Conservation (phyloP, 2,888 invertebrate species). For the Netelia inedita region DNA sequence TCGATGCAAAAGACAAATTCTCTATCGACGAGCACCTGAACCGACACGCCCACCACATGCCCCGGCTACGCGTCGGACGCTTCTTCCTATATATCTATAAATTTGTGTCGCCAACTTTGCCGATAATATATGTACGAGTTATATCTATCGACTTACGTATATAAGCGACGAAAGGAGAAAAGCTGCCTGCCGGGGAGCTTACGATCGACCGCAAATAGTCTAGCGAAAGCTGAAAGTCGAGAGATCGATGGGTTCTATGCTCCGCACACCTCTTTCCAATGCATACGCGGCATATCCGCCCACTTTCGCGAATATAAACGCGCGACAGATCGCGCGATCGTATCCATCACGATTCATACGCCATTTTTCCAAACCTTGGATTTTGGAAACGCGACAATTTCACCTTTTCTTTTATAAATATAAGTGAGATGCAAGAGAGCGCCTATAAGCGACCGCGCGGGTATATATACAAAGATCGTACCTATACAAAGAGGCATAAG, state of each 20-base stretch:
- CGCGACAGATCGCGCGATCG: too few species aligned
- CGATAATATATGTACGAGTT: background rate
- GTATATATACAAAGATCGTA: too few species aligned
- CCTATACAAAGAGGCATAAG: too few species aligned
- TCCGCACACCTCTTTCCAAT: constrained; percentile 8
- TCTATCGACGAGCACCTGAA: constrained; percentile 46
- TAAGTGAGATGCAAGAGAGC: too few species aligned
- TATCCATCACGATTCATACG: too few species aligned
- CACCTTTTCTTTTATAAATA: too few species aligned
- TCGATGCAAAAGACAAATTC: background rate
- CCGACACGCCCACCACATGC: constrained; percentile 47
- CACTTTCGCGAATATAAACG: background rate
- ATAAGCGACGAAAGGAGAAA: background rate
- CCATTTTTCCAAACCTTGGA: too few species aligned
- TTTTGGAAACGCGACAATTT: too few species aligned
- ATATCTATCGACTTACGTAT: background rate
- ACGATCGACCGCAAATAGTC: background rate
- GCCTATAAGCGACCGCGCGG: too few species aligned
- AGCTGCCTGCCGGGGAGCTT: background rate
- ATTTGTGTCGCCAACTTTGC: background rate
- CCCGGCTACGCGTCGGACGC: background rate
- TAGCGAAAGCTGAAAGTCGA: constrained; percentile 41
- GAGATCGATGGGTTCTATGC: background rate
- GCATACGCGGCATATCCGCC: constrained; percentile 1
- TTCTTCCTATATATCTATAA: too few species aligned